phyloP scores from a whole-genome alignment of 1,140 invertebrate genomes.

The Oryctes rhinoceros region DNA sequence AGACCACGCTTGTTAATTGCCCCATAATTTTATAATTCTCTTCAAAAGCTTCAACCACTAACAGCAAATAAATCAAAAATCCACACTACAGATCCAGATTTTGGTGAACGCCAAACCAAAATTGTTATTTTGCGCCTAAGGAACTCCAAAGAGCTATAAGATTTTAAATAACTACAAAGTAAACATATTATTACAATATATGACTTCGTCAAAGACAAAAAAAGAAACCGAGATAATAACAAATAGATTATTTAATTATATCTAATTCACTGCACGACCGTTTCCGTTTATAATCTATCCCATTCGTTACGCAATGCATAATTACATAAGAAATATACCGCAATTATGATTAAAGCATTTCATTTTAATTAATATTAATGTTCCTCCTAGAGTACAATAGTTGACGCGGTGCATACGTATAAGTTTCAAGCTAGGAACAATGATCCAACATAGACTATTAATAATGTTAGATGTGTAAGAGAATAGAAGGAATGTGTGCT shows the following conservation, averaged over 20 bases:
- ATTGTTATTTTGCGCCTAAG: too few relatives aligned
- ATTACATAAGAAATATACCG: too few relatives aligned
- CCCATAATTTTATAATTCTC: too few relatives aligned
- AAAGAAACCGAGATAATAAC: not conserved
- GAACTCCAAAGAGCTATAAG: not conserved
- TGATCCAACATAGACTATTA: not conserved
- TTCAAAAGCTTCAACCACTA: too few relatives aligned
- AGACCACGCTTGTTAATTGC: too few relatives aligned
- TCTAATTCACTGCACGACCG: not conserved
- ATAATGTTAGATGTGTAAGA: not conserved
- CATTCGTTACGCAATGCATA: conserved; percentile 12
- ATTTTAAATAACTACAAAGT: not conserved
- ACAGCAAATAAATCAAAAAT: too few relatives aligned
- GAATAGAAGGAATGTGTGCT: not conserved
- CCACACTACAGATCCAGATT: too few relatives aligned
- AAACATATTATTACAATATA: too few relatives aligned
- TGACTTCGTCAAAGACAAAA: too few relatives aligned
- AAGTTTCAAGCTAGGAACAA: not conserved
- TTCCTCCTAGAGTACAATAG: not conserved
- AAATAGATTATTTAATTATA: conserved; percentile 23
- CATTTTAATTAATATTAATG: conserved; percentile 16
- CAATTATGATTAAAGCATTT: not conserved
- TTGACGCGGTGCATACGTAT: not conserved
- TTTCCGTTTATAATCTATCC: conserved; percentile 8
- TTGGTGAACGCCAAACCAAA: too few relatives aligned